These are phyloP conservation scores for Acanthococcus lagerstroemiae DNA, from an alignment of 2,888 invertebrate species.

Conservation along the genomic window DNA sequence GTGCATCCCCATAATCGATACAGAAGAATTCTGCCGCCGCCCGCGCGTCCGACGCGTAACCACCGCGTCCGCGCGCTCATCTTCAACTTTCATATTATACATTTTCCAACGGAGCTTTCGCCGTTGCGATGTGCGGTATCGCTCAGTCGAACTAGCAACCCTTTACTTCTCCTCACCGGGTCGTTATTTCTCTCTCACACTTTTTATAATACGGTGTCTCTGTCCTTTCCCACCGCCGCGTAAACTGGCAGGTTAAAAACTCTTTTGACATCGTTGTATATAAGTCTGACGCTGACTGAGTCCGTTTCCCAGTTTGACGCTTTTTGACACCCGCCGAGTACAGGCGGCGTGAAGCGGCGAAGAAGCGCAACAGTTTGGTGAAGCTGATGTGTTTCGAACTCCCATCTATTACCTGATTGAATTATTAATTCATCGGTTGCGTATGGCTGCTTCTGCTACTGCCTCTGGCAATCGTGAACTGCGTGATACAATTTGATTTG, in stretches of 20 bases:
- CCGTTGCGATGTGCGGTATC: neutral
- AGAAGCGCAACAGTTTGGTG: neutral
- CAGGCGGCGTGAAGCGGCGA: too few relatives aligned
- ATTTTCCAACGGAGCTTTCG: neutral
- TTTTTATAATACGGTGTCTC: too few relatives aligned
- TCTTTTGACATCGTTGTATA: neutral
- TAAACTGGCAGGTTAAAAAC: neutral
- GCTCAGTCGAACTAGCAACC: neutral
- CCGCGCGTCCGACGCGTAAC: neutral
- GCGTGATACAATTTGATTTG: too few relatives aligned
- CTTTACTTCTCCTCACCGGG: neutral
- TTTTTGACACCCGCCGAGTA: too few relatives aligned
- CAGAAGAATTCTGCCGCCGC: constrained; percentile 7
- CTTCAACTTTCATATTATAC: neutral
- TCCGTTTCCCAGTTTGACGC: too few relatives aligned
- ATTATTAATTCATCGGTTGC: too few relatives aligned
- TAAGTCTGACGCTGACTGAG: neutral
- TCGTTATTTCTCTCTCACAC: neutral
- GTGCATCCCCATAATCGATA: constrained; percentile 30
- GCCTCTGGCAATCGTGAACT: too few relatives aligned
- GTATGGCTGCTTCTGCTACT: too few relatives aligned
- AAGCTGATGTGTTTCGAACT: too few relatives aligned
- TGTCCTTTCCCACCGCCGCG: neutral
- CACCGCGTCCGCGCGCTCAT: neutral
- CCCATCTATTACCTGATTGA: neutral